These are phyloP conservation scores for Sula dactylatra DNA, from an alignment of 2,113 vertebrate genomes.

Conservation along the genomic window DNA sequence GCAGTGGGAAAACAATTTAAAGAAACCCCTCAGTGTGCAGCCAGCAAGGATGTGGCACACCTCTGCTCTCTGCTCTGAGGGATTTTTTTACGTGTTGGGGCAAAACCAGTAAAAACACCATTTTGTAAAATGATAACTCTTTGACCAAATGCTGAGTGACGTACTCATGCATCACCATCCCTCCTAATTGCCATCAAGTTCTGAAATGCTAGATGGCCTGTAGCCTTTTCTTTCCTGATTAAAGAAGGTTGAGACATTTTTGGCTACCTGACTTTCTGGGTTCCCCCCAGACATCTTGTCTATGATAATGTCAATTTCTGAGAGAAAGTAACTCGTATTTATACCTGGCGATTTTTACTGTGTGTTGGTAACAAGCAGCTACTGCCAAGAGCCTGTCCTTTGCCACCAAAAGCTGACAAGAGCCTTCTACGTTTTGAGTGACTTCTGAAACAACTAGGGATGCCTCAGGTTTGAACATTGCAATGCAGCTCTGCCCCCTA, in stretches of 20 bases:
- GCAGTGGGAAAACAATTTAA: background rate
- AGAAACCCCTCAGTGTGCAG: background rate
- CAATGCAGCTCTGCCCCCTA: background rate
- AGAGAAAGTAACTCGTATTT: background rate
- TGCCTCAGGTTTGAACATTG: slow-evolving; percentile 21
- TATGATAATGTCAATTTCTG: background rate
- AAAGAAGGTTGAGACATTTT: background rate
- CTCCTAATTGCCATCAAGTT: background rate
- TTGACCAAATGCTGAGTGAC: background rate
- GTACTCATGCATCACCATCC: background rate
- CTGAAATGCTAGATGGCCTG: background rate
- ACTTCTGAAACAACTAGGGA: background rate
- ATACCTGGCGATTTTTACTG: slow-evolving; percentile 24
- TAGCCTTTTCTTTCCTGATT: background rate
- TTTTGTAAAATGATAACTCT: background rate
- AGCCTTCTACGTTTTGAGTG: background rate
- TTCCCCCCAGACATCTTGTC: background rate
- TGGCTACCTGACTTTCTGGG: background rate
- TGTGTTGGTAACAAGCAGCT: background rate
- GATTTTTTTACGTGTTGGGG: background rate
- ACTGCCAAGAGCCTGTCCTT: background rate
- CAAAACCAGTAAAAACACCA: background rate
- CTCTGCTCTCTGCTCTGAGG: background rate
- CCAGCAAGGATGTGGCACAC: background rate
- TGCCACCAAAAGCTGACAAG: background rate